Evolutionary conservation across 2,113 vertebrate species (phyloP), one percentile per base, ranked within the genome.

Genomic region (Chloropsis cyanopogon): DNA sequence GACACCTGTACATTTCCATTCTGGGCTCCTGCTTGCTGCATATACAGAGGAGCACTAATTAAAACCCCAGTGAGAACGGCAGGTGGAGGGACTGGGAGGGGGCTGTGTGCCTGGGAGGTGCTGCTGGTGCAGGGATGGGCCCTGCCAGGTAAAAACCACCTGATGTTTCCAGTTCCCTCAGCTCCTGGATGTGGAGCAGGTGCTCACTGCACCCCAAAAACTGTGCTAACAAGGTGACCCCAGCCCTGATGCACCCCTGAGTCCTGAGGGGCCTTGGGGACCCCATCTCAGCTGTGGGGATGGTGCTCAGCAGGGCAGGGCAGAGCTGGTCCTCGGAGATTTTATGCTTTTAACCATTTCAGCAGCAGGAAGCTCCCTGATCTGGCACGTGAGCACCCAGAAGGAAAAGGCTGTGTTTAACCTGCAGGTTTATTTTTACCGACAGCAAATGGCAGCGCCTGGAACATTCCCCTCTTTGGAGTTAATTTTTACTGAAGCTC

Each of bases 1-100:
- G 96, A 96, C 97, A 97, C 96, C 97, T 97, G 97, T 97, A 93
- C 82, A 79, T 96, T 97, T 97, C 95, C 96, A 97, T 97, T 92
- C 83, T 1, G n/a, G 82, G 81, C 87, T 96, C 75, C 78, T 3
- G 71, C 92, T 92, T 42, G 76, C 57, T 92, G 85, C 91, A 94
- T 94, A 96, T 89, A 77, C 65, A 92, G 83, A 92, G 72, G 65
- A 97, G 87, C 61, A 24, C 69, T 97, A 96, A 97, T 97, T 97
- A 97, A 95, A 94, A 82, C 82, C 53, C 52, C 61, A 21, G 50
- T 1, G 8, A 15, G 5, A 80, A 61, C 1, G 21, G 71, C 59
- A 37, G 73, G 81, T 1, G 0, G 57, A 42, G 57, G 78, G 61
- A 83, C 82, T 11, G 0, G 33, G n/a, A 72, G 68, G 46, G 88